A percentile compares a stretch with the other conserved stretches of the same genome.
These are phyloP conservation scores for Lepeophtheirus nordmannii DNA, from an alignment of 2,888 invertebrate species.

Conservation along the genomic window DNA sequence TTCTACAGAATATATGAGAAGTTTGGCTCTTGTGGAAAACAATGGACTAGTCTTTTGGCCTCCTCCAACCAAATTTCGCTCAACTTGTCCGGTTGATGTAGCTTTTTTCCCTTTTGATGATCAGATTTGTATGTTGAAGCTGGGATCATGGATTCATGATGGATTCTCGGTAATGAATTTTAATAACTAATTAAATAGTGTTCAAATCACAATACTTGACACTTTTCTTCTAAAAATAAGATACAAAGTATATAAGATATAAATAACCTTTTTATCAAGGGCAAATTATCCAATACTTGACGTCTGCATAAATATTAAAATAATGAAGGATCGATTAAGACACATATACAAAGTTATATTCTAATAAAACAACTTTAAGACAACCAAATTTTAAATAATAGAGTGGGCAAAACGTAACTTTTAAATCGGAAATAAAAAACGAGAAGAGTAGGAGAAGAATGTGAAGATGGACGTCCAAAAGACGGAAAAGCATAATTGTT, in stretches of 20 bases:
- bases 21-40: slow-evolving; percentile 41
- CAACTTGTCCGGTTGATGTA: slow-evolving; percentile 41
- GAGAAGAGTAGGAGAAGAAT: too few species aligned
- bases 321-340: too few species aligned
- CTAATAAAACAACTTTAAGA: too few species aligned
- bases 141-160: slow-evolving; percentile 42
- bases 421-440: too few species aligned
- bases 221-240: neutral
- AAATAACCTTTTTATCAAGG: too few species aligned
- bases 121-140: slow-evolving; percentile 40
- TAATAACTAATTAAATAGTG: neutral
- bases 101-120: slow-evolving; percentile 45
- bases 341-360: too few species aligned
- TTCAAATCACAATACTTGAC: neutral
- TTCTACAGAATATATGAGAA: slow-evolving; percentile 43
- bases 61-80: slow-evolving; percentile 42
- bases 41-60: slow-evolving; percentile 44
- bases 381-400: too few species aligned
- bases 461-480: too few species aligned
- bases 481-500: too few species aligned
- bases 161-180: slow-evolving; percentile 34
- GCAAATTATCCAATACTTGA: too few species aligned
- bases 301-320: too few species aligned
- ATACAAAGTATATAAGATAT: neutral
- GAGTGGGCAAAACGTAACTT: too few species aligned